Conservation (phyloP, 2,888 invertebrate genomes). For the Oligia fasciuncula region DNA sequence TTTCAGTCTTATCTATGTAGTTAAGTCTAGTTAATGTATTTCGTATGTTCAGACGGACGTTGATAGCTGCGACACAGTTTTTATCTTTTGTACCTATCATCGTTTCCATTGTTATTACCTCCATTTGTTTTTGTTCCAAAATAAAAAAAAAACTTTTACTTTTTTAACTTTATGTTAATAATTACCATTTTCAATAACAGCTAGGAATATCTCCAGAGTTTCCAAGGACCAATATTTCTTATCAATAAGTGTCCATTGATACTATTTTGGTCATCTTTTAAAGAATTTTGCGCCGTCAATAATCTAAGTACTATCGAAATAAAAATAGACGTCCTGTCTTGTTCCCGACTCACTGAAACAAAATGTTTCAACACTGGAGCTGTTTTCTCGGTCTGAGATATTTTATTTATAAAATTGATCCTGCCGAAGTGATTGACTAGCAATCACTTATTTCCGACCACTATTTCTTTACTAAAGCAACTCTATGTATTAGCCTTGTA, state of each 20-base stretch:
- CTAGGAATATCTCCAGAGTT: neutral
- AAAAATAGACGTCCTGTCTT: slow-evolving; percentile 15
- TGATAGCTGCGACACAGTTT: too few relatives aligned
- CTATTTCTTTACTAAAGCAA: slow-evolving; percentile 25
- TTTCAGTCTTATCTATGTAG: too few relatives aligned
- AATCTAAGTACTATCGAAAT: neutral
- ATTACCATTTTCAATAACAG: neutral
- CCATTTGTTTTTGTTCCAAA: too few relatives aligned
- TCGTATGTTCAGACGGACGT: too few relatives aligned
- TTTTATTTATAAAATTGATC: slow-evolving; percentile 56
- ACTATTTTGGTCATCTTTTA: neutral
- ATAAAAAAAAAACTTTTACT: too few relatives aligned
- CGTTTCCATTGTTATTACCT: too few relatives aligned
- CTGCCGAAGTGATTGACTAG: slow-evolving; percentile 44
- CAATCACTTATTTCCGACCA: slow-evolving; percentile 49
- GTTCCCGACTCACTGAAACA: slow-evolving; percentile 7
- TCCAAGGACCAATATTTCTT: too few relatives aligned
- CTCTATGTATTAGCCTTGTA: slow-evolving; percentile 9
- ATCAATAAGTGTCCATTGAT: too few relatives aligned
- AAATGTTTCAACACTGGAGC: slow-evolving; percentile 39
- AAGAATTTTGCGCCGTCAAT: neutral
- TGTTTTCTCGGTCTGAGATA: slow-evolving; percentile 40
- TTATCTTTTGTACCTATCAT: too few relatives aligned
- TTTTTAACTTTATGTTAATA: too few relatives aligned
- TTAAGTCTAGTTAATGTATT: too few relatives aligned